Conservation (phyloP, 1,140 invertebrate genomes). For the Bombus consobrinus region DNA sequence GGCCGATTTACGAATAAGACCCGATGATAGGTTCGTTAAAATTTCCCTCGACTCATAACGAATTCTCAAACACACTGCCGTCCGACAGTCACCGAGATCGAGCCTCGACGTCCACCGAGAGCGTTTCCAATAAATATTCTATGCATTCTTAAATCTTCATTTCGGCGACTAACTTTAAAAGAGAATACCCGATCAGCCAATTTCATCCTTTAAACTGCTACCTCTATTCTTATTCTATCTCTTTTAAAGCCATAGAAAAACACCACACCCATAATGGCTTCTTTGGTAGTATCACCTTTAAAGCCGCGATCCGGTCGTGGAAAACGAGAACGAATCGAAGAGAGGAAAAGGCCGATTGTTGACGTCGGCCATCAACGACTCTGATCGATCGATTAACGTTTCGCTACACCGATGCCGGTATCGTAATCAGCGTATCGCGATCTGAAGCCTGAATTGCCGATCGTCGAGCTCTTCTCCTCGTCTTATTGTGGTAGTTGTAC, state of each 20-base stretch:
- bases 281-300: background rate
- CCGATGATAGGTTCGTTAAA: background rate
- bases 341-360: conserved; percentile 8
- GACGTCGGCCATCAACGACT: background rate
- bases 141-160: conserved; percentile 12
- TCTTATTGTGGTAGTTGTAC: background rate
- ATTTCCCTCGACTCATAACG: background rate
- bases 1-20: conserved; percentile 14
- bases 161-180: background rate
- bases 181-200: background rate
- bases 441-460: background rate
- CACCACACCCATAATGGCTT: too few species aligned
- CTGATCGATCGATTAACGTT: conserved; percentile 29
- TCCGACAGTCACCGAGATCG: background rate
- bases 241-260: background rate
- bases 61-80: background rate
- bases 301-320: background rate
- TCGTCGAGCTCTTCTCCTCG: background rate
- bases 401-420: background rate
- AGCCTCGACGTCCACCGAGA: background rate
- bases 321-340: conserved; percentile 28
- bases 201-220: conserved; percentile 1
- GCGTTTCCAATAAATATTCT: conserved; percentile 21
- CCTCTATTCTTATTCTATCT: background rate
- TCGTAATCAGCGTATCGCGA: background rate